Percentiles rank a stretch among this genome's conserved stretches.
Evolutionary conservation across 2,797 vertebrate species (phyloP).

Genomic region (Eremophila alpestris): DNA sequence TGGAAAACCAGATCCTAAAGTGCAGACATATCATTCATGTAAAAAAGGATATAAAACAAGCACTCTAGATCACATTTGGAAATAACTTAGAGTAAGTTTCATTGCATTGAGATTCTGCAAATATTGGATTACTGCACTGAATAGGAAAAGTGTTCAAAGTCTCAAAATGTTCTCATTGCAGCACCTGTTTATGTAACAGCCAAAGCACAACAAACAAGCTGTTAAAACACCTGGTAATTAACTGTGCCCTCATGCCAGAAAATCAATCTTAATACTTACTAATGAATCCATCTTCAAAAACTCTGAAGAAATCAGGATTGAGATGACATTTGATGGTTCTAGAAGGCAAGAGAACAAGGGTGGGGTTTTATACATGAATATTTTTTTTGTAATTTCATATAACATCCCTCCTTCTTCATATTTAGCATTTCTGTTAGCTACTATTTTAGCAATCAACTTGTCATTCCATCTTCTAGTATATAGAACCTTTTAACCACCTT

Average conservation of each 20-base stretch:
- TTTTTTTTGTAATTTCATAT: neutral
- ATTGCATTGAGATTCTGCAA: neutral
- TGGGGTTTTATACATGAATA: accelerated
- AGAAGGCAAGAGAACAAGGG: conserved; percentile 71
- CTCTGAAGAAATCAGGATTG: conserved; percentile 99
- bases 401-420: neutral
- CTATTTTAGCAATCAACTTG: neutral
- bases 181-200: neutral
- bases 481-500: neutral
- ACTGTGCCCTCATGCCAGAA: neutral
- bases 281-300: conserved; percentile 99
- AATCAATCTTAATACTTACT: conserved; percentile 85
- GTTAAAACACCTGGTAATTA: neutral
- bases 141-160: neutral
- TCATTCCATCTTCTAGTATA: neutral
- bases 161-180: neutral
- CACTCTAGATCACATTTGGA: neutral
- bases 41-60: neutral
- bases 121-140: neutral
- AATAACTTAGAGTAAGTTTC: neutral
- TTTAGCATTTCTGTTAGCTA: neutral
- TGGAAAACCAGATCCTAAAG: neutral
- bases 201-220: neutral
- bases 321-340: conserved; percentile 99
- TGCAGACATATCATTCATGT: neutral